Evolutionary conservation across 1,140 invertebrate genomes (phyloP).

Genomic region (Pseudomyrmex flavicornis): DNA sequence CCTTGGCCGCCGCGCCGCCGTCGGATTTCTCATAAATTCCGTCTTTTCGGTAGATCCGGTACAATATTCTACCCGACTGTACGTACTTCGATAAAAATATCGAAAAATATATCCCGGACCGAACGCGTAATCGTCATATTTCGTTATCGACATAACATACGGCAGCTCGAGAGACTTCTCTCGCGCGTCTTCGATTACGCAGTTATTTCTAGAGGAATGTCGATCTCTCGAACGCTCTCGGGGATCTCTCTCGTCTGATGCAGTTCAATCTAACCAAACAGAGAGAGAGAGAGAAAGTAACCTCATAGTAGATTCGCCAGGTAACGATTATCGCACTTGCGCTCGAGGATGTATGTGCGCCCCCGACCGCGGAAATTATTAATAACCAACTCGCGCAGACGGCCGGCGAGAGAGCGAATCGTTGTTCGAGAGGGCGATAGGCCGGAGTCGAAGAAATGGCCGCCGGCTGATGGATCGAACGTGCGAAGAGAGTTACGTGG

Average conservation of each 20-base stretch:
- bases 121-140: slow-evolving; percentile 48
- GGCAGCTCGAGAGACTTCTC: background rate
- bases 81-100: slow-evolving; percentile 54
- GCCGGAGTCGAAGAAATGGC: slow-evolving; percentile 53
- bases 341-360: background rate
- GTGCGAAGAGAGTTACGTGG: slow-evolving; percentile 42
- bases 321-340: slow-evolving; percentile 49
- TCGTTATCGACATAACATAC: slow-evolving; percentile 50
- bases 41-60: slow-evolving; percentile 56
- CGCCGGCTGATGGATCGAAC: slow-evolving; percentile 66
- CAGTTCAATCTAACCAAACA: slow-evolving; percentile 1
- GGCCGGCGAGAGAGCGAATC: slow-evolving; percentile 50
- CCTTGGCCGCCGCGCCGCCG: slow-evolving; percentile 22
- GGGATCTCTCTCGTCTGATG: slow-evolving; percentile 22
- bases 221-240: slow-evolving; percentile 26
- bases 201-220: slow-evolving; percentile 49
- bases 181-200: slow-evolving; percentile 26
- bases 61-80: slow-evolving; percentile 52
- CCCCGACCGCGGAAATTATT: slow-evolving; percentile 63
- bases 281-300: background rate
- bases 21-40: slow-evolving; percentile 54
- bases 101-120: slow-evolving; percentile 27
- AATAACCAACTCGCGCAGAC: slow-evolving; percentile 54
- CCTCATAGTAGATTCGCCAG: slow-evolving; percentile 20
- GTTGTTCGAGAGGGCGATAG: slow-evolving; percentile 64